Evolutionary conservation across 2,113 vertebrate genomes (phyloP).

Genomic region (Solea senegalensis): DNA sequence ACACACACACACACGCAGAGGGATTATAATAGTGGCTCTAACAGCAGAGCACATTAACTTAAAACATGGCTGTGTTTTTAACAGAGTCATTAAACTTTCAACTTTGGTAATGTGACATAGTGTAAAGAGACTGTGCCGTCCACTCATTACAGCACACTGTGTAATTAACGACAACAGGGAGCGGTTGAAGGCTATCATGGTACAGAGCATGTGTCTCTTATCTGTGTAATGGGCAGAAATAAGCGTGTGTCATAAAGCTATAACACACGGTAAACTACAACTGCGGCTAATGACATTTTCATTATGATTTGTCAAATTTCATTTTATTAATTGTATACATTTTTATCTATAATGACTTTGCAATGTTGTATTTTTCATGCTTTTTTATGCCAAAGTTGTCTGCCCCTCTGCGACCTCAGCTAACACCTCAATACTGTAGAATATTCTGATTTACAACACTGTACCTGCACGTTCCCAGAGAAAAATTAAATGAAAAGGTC

Average conservation of each 20-base stretch:
- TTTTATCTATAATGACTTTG: too few species aligned
- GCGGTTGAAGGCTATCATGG: not conserved
- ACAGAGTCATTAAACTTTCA: slow-evolving; percentile 63
- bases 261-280: not conserved
- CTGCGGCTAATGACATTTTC: not conserved
- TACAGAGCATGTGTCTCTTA: not conserved
- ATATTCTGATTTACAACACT: too few species aligned
- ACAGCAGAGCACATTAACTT: slow-evolving; percentile 44
- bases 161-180: slow-evolving; percentile 26
- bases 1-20: slow-evolving; percentile 7
- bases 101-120: slow-evolving; percentile 46
- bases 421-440: too few species aligned
- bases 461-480: too few species aligned
- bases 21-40: slow-evolving; percentile 30
- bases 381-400: too few species aligned
- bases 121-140: slow-evolving; percentile 42
- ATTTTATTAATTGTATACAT: too few species aligned
- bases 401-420: too few species aligned
- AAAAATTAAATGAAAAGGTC: too few species aligned
- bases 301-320: not conserved
- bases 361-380: too few species aligned
- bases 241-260: not conserved
- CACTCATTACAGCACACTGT: slow-evolving; percentile 15
- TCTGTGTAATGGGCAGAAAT: not conserved
- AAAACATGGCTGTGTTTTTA: slow-evolving; percentile 42